These are phyloP conservation scores for Dipodomys ordii DNA, from an alignment of 2,113 vertebrate genomes.

Conservation along the genomic window DNA sequence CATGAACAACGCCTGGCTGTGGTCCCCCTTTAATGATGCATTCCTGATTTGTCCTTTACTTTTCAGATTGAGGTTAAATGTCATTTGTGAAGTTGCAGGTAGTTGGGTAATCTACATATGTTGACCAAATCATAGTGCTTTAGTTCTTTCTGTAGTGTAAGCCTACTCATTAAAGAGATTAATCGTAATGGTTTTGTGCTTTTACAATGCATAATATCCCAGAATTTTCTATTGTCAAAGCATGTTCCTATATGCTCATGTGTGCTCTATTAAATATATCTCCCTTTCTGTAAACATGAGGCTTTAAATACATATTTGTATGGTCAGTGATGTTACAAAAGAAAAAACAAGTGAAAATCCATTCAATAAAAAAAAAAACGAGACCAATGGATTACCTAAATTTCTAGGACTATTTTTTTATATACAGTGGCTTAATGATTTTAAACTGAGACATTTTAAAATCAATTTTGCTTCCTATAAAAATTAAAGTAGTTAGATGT, in stretches of 20 bases:
- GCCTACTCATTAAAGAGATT: not conserved
- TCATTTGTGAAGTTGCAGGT: too few relatives aligned
- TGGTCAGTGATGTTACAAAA: not conserved
- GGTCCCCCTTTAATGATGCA: too few relatives aligned
- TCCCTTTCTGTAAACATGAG: not conserved
- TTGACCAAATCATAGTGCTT: not conserved
- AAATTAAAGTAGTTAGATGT: slow-evolving; percentile 20
- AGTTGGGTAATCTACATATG: not conserved
- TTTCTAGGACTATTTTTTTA: not conserved
- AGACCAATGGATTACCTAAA: not conserved
- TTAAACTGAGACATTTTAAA: not conserved
- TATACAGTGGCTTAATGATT: slow-evolving; percentile 10
- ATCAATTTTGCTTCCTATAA: not conserved
- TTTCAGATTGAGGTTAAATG: too few relatives aligned
- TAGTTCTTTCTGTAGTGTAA: not conserved
- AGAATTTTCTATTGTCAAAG: not conserved
- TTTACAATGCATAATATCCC: not conserved
- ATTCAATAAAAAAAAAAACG: not conserved
- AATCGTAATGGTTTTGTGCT: not conserved
- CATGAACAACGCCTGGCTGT: too few relatives aligned
- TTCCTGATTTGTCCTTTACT: too few relatives aligned
- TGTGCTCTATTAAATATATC: not conserved
- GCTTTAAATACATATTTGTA: not conserved
- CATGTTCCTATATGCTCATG: not conserved
- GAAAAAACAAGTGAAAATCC: not conserved